Base-by-base conservation (phyloP, 2,888 invertebrate species). In the Amblyteles armatorius region DNA sequence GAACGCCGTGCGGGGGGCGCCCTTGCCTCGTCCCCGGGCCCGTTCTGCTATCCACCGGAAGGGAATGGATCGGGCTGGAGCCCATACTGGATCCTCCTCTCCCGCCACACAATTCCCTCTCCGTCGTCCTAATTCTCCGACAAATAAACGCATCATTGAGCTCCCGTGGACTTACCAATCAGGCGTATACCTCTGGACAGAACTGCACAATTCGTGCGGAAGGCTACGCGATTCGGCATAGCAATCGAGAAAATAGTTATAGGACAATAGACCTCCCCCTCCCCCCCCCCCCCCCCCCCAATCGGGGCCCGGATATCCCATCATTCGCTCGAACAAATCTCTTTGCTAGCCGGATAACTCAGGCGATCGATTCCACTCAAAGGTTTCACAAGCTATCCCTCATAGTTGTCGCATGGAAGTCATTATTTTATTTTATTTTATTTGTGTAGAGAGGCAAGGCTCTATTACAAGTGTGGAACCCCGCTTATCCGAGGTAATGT, bases 61-160 rank as follows among this genome's bases (percentile, higher is more conserved):
- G 63, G 63, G 52, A 76, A 67, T 65, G 50, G 76, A 74, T 33
- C 65, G 44, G 29, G 44, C 55, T 22, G 9, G 9, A 33, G 65
- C 65, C 76, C 67, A 67, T 52, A 67, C 29, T 76, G 60, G 63
- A 57, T n/a, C 9, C 72, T 67, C 44, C 52, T 33, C 73, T 63
- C 29, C 69, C 63, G 79, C 83, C 79, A 83, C 86, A 82, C 85
- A 76, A 87, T 86, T 82, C 71, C 44, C 68, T 50, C 67, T 63
- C 52, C 55, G 60, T 85, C 87, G 90, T 73, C 88, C 91, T 90
- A 90, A 91, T 91, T 91, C 90, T 83, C 87, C 79, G 86, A 88
- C 91, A 91, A 91, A 91, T 90, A 91, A 91, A 91, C 91, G 91
- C 90, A 91, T 91, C 91, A 91, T 91, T 91, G 91, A 85, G 86